Evolutionary conservation across 2,888 invertebrate genomes (phyloP), one percentile per base, ranked within the genome.

Genomic region (Chalcosyrphus nemorum): DNA sequence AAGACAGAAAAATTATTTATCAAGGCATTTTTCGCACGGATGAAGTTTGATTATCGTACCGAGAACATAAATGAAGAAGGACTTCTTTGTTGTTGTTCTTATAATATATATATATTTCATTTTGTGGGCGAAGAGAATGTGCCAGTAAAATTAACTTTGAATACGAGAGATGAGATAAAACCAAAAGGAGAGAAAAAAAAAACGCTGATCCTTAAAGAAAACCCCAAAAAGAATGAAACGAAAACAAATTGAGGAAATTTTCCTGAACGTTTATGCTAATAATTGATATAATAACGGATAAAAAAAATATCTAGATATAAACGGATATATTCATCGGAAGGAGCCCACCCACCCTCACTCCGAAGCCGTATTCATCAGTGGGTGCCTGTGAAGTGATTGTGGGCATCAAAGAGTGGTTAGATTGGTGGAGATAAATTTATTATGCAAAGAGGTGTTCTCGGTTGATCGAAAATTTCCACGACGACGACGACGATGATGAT

Each of bases 11-110:
- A 84, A 78, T 63, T 65, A 68, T 41, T 81, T 78, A 78, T 74
- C 63, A 70, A 78, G 74, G 78, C 68, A 78, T 84, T 84, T 84
- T 84, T 84, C 78, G 84, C 84, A 84, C 84, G 78, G 74, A 78
- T 84, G 78, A 78, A 74, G 78, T 78, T 84, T 84, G 78, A 84
- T 84, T 84, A 84, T 84, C 74, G 54, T 74, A 70, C 24, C 72
- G 57, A 70, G 57, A 74, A 59, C 76, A 63, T 52, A 75, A 84
- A 78, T 70, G 59, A 80, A 66, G 52, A 59, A 66, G 65, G 65
- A 78, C 70, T 63, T 17, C 47, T 82, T 70, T 84, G 66, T 77
- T 54, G 41, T 70, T 57, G 43, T 52, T 65, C 6, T 50, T 63
- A 6, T 47, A n/a, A n/a, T n/a, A n/a, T n/a, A n/a, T n/a, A n/a